Percentiles rank a stretch among this genome's conserved stretches.
Evolutionary conservation across 2,888 invertebrate species (phyloP).

Genomic region (Isoperla grammatica): DNA sequence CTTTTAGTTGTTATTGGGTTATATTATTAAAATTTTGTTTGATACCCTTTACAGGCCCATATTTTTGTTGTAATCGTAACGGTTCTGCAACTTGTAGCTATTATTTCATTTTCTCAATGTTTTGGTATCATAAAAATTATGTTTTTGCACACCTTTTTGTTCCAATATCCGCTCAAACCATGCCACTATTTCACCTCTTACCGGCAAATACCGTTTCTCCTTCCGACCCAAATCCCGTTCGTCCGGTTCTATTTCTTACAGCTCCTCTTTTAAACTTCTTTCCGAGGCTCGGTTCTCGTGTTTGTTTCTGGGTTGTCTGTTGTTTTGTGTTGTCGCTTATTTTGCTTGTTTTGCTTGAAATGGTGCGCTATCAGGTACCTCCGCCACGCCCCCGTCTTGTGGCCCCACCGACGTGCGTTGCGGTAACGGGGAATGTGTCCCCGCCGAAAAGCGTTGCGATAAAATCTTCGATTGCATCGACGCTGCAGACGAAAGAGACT

Average conservation of each 20-base stretch:
- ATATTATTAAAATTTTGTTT: background rate
- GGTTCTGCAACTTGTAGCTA: background rate
- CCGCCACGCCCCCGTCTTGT: constrained; percentile 36
- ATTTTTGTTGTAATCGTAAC: background rate
- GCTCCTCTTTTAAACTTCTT: background rate
- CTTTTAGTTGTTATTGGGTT: background rate
- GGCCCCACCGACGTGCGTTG: constrained; percentile 49
- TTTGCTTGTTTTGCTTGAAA: constrained; percentile 11
- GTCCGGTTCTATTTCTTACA: background rate
- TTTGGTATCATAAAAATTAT: background rate
- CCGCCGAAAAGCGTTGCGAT: constrained; percentile 47
- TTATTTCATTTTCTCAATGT: background rate
- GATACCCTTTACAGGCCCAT: background rate
- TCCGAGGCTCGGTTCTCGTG: background rate
- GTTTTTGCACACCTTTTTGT: background rate
- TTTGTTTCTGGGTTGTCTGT: background rate
- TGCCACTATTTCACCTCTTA: background rate
- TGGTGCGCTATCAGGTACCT: background rate
- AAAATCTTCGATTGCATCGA: constrained; percentile 51
- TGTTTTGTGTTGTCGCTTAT: background rate
- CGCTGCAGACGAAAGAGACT: constrained; percentile 54
- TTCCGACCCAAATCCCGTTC: background rate
- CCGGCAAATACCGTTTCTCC: background rate
- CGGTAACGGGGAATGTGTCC: constrained; percentile 50
- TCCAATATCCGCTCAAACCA: background rate